Evolutionary conservation across 2,113 vertebrate species (phyloP), one percentile per base, ranked within the genome.

Genomic region (Rhombomys opimus): DNA sequence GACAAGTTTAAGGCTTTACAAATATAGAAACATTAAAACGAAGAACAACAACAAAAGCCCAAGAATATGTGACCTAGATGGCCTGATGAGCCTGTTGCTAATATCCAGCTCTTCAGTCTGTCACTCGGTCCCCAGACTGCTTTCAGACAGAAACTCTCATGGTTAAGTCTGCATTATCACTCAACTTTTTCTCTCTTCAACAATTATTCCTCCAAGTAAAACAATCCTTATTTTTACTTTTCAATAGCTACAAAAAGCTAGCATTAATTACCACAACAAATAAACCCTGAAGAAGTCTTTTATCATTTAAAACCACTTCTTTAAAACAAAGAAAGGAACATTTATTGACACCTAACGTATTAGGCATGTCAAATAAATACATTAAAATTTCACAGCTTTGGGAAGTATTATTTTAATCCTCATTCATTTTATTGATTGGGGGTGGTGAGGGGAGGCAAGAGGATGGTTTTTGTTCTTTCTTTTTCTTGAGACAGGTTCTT

Each of bases 311-410:
- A 46, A 89, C 38, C 17, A 84, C 14, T 25, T 87, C 80, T 67
- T 88, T 52, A 7, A 93, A 90, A 41, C 3, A 38, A 85, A 75
- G 18, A 65, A 95, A 93, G 52, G 78, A 93, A 70, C 7, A 73
- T 18, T 46, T 50, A 52, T 5, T 89, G n/a, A 25, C 41, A 96
- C 65, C 59, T 80, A 59, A 0, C 72, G 23, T 86, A 41, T 30
- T 90, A 95, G 38, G 15, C 85, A 68, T 38, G 41, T 80, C 23
- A 85, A 27, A 86, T 73, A 77, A 93, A 63, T 59, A 89, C 41
- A 92, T 91, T 89, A 68, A 63, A 88, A 91, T 72, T 20, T 93
- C 96, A 75, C 82, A 93, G 61, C 46, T 96, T 70, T 78, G 25
- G 54, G 18, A 77, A 41, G 25, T 4, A 18, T 50, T 8, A 14